Conservation (phyloP, 2,797 vertebrate species). For the Aratinga solstitialis region DNA sequence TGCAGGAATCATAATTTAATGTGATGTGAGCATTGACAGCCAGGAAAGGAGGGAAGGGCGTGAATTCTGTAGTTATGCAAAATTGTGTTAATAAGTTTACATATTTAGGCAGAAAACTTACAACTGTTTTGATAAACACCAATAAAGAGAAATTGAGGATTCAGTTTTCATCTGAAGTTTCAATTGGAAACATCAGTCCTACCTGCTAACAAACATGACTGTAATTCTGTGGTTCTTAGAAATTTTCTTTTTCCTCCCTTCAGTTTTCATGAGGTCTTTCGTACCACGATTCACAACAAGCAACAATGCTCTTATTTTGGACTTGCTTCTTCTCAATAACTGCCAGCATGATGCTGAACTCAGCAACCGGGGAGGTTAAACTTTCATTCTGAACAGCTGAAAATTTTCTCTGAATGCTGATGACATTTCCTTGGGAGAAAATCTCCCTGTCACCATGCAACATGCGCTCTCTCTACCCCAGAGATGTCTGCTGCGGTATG, state of each 20-base stretch:
- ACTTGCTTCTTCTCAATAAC: background rate
- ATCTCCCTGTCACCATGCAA: background rate
- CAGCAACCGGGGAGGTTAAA: background rate
- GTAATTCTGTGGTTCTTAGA: background rate
- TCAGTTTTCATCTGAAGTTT: background rate
- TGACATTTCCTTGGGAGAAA: slow-evolving; percentile 15
- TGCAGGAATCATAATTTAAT: background rate
- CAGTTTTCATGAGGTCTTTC: background rate
- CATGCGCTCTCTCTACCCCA: background rate
- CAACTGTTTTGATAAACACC: background rate
- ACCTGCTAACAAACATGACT: background rate
- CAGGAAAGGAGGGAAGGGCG: background rate
- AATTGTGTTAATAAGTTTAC: background rate
- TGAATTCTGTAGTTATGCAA: background rate
- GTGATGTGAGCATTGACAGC: background rate
- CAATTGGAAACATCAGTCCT: background rate
- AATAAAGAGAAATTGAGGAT: background rate
- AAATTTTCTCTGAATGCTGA: slow-evolving; percentile 31
- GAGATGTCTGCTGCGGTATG: background rate
- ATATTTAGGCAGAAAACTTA: background rate
- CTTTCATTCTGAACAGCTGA: slow-evolving; percentile 51
- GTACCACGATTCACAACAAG: background rate
- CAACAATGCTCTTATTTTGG: background rate
- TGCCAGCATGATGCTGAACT: background rate
- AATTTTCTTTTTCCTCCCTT: background rate